Percentiles rank a stretch among this genome's conserved stretches.
Evolutionary conservation across 2,888 invertebrate species (phyloP).

Genomic region (Acanthosepion pharaonis): DNA sequence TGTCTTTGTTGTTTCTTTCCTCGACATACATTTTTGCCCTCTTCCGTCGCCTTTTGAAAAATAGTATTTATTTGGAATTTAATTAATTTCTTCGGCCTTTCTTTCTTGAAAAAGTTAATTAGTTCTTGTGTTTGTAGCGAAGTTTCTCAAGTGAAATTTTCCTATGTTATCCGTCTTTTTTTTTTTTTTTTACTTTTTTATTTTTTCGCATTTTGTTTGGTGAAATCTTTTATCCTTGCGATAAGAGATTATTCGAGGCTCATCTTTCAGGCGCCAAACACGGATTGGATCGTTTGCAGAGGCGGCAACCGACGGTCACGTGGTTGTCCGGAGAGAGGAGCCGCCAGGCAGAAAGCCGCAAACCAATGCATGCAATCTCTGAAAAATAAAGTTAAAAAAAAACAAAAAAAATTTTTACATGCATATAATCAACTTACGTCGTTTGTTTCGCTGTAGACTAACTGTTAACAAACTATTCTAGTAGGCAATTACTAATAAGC

Average conservation of each 20-base stretch:
- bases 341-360: neutral
- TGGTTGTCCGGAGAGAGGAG: neutral
- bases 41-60: too few species aligned
- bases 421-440: too few species aligned
- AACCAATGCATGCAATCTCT: neutral
- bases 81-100: neutral
- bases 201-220: neutral
- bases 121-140: neutral
- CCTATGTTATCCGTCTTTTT: neutral
- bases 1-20: neutral
- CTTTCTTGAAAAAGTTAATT: neutral
- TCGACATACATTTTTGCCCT: neutral
- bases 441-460: too few species aligned
- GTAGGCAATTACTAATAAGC: too few species aligned
- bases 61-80: slow-evolving; percentile 15
- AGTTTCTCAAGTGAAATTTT: neutral
- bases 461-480: too few species aligned
- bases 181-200: too few species aligned
- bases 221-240: neutral
- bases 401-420: too few species aligned
- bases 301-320: neutral
- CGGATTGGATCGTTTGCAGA: neutral
- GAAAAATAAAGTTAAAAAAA: too few species aligned
- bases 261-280: neutral
- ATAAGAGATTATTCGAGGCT: neutral